Percentiles rank a stretch among this genome's conserved stretches.
phyloP scores from a whole-genome alignment of 2,888 invertebrate genomes.

The Drosophila cognata region DNA sequence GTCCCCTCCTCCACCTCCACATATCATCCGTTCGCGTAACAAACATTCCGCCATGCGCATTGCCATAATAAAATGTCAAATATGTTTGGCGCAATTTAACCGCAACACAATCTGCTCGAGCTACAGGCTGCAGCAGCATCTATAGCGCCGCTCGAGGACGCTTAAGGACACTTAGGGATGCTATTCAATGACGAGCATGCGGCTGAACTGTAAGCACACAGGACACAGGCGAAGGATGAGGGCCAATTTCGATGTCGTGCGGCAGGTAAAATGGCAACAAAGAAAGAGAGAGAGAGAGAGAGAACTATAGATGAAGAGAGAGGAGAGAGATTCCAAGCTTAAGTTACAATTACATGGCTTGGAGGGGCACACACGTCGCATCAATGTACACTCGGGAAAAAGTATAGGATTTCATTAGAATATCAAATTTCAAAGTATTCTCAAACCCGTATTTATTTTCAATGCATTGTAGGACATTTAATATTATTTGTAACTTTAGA shows the following conservation, averaged over 20 bases:
- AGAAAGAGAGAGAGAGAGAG: not conserved
- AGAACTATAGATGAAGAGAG: too few species aligned
- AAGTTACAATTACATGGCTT: conserved; percentile 35
- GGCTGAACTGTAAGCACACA: conserved; percentile 53
- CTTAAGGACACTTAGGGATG: conserved; percentile 74
- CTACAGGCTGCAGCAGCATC: conserved; percentile 28
- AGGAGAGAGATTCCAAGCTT: conserved; percentile 31
- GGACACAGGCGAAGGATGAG: conserved; percentile 20
- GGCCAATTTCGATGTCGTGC: conserved; percentile 30
- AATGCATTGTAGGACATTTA: not conserved
- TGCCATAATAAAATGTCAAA: conserved; percentile 78
- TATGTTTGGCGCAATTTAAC: conserved; percentile 80
- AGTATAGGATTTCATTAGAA: not conserved
- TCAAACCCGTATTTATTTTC: not conserved
- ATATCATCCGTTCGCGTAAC: not conserved
- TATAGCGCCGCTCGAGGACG: conserved; percentile 62
- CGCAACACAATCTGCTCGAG: conserved; percentile 66
- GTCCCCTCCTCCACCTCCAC: not conserved
- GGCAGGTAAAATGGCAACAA: conserved; percentile 69
- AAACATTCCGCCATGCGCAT: conserved; percentile 14
- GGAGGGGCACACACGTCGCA: conserved; percentile 11
- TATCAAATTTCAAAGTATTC: not conserved
- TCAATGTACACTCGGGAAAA: not conserved
- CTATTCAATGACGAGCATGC: conserved; percentile 59
- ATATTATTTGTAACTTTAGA: not conserved